phyloP scores from a whole-genome alignment of 1,140 invertebrate genomes.

The Drosophila mojavensis region DNA sequence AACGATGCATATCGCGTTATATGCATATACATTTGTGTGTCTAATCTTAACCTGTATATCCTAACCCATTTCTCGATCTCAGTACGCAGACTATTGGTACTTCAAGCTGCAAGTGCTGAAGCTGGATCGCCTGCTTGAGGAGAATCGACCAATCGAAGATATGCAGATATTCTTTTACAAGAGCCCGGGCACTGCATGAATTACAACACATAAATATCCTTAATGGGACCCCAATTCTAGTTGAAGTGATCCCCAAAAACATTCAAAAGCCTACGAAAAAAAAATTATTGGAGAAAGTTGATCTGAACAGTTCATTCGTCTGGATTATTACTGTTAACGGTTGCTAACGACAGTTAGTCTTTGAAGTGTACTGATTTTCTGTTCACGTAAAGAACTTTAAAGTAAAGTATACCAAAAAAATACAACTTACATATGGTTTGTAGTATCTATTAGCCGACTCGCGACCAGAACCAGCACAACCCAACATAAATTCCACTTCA shows the following conservation, averaged over 20 bases:
- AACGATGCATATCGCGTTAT: background rate
- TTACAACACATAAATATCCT: background rate
- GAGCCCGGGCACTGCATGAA: background rate
- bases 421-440: no score
- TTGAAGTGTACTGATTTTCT: conserved; percentile 16
- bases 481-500: conserved; percentile 6
- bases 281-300: conserved; percentile 3
- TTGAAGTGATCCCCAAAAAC: background rate
- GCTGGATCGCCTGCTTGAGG: conserved; percentile 37
- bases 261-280: conserved; percentile 1
- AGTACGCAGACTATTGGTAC: conserved; percentile 43
- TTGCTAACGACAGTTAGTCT: conserved; percentile 5
- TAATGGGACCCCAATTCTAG: background rate
- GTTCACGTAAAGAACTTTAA: conserved; percentile 20
- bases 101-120: conserved; percentile 32
- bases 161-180: conserved; percentile 52
- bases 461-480: background rate
- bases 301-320: background rate
- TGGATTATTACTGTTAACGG: conserved; percentile 7
- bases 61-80: no score
- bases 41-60: background rate
- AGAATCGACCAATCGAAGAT: conserved; percentile 41
- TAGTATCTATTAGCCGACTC: background rate
- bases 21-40: background rate
- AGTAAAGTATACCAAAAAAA: background rate